Conservation (phyloP, 2,113 vertebrate genomes). For the Takifugu flavidus region DNA sequence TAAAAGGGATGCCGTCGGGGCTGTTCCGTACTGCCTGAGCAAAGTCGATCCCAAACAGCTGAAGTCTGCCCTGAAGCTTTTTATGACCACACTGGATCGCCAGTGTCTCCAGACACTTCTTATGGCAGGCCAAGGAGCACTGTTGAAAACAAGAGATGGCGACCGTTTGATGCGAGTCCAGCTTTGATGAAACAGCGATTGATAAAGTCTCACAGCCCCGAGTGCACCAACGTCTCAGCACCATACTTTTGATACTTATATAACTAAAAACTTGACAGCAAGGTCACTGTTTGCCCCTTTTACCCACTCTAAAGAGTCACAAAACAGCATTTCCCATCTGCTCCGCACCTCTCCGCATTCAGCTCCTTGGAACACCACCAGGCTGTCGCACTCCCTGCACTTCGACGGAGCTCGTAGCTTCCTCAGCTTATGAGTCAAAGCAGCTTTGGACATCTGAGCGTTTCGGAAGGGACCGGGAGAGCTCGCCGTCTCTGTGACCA, state of each 20-base stretch:
- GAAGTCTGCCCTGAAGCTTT: slow-evolving; percentile 90
- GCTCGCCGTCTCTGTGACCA: slow-evolving; percentile 82
- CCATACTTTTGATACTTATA: too few relatives aligned
- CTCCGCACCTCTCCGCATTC: slow-evolving; percentile 94
- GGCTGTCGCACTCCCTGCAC: slow-evolving; percentile 93
- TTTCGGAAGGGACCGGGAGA: slow-evolving; percentile 92
- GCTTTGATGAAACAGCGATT: too few relatives aligned
- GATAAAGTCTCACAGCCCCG: too few relatives aligned
- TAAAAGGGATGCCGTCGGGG: slow-evolving; percentile 90
- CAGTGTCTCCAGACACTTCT: slow-evolving; percentile 95
- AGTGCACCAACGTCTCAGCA: too few relatives aligned
- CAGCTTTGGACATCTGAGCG: slow-evolving; percentile 91
- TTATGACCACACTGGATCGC: slow-evolving; percentile 97
- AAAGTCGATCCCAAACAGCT: slow-evolving; percentile 95
- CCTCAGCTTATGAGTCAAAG: slow-evolving; percentile 90
- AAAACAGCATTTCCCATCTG: not conserved
- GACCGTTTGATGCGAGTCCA: not conserved
- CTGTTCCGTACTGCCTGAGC: slow-evolving; percentile 84
- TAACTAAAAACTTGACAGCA: too few relatives aligned
- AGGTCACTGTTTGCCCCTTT: too few relatives aligned
- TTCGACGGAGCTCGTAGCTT: slow-evolving; percentile 93
- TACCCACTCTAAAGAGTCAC: not conserved
- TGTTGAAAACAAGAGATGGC: slow-evolving; percentile 41
- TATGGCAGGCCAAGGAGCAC: slow-evolving; percentile 96
- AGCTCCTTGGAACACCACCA: slow-evolving; percentile 94